A percentile compares a stretch with the other conserved stretches of the same genome.
These are phyloP conservation scores for Agrotis segetum DNA, from an alignment of 2,888 invertebrate species.

Conservation along the genomic window DNA sequence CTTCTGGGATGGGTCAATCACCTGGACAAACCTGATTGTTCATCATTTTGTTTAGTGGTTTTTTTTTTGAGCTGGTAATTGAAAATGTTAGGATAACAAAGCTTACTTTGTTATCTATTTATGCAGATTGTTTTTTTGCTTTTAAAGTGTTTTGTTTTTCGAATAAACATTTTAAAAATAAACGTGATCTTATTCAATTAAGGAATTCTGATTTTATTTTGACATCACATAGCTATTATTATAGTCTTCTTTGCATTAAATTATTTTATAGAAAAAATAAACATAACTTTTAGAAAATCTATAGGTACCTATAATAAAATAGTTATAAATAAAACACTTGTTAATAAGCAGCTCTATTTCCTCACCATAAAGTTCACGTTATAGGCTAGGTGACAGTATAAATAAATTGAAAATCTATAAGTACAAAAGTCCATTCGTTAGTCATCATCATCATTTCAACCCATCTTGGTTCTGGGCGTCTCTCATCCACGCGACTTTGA, in stretches of 20 bases:
- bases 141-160: neutral
- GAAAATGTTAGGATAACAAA: neutral
- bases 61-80: neutral
- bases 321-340: neutral
- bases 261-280: too few species aligned
- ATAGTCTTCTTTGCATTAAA: too few species aligned
- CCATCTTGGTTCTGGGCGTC: too few species aligned
- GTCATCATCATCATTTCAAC: too few species aligned
- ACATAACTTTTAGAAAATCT: too few species aligned
- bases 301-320: too few species aligned
- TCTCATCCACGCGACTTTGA: too few species aligned
- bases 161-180: neutral
- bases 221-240: neutral
- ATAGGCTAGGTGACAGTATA: too few species aligned
- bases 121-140: neutral
- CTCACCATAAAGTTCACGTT: too few species aligned
- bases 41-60: neutral
- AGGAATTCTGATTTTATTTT: neutral
- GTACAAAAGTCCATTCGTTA: too few species aligned
- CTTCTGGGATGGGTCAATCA: conserved; percentile 9
- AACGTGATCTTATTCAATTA: neutral
- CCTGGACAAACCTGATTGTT: conserved; percentile 13
- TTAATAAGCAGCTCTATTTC: neutral
- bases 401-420: too few species aligned
- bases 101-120: neutral